These are phyloP conservation scores for Bembecia ichneumoniformis DNA, from an alignment of 2,888 invertebrate species.

Conservation along the genomic window DNA sequence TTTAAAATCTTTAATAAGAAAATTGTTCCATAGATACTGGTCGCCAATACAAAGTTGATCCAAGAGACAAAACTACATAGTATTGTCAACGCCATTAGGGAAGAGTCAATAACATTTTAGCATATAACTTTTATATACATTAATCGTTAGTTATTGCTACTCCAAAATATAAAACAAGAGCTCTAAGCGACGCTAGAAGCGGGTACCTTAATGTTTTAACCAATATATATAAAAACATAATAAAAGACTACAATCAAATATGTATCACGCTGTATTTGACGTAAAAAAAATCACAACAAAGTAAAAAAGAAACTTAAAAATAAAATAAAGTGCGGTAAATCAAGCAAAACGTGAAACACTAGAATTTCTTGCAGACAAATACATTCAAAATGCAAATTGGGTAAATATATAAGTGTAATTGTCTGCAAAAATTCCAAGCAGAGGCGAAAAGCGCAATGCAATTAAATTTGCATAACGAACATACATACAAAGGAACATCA, in stretches of 20 bases:
- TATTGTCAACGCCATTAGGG: conserved; percentile 13
- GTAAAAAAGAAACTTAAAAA: conserved; percentile 48
- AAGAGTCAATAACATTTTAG: background rate
- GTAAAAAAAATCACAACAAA: conserved; percentile 55
- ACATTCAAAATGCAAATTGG: background rate
- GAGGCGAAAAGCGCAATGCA: no score
- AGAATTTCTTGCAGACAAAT: conserved; percentile 14
- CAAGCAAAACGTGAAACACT: conserved; percentile 26
- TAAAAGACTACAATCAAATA: conserved; percentile 48
- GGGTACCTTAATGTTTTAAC: conserved; percentile 25
- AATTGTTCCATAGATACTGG: background rate
- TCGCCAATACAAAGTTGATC: conserved; percentile 11
- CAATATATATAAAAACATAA: conserved; percentile 21
- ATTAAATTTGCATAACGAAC: no score
- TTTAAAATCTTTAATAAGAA: background rate
- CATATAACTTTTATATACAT: background rate
- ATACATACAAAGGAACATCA: background rate
- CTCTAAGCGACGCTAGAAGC: conserved; percentile 59
- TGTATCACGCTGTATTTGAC: conserved; percentile 62
- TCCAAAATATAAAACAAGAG: conserved; percentile 24
- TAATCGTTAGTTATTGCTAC: no score
- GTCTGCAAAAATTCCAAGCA: conserved; percentile 10
- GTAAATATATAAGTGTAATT: conserved; percentile 7
- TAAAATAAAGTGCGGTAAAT: conserved; percentile 44
- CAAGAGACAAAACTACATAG: conserved; percentile 7